Percentiles rank a stretch among this genome's conserved stretches.
phyloP scores from a whole-genome alignment of 2,797 vertebrate species.

The Myotis vivesi region DNA sequence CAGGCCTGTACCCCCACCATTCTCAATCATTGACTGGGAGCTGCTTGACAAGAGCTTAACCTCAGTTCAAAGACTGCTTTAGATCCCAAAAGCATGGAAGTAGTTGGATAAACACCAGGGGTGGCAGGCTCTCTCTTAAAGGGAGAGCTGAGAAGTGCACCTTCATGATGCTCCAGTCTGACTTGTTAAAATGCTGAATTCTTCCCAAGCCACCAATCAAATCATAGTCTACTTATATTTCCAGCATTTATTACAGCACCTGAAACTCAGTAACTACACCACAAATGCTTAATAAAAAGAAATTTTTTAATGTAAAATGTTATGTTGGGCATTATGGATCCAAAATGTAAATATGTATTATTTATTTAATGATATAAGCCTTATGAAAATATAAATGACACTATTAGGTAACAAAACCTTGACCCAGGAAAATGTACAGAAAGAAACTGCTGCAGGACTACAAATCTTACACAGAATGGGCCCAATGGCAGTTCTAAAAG shows the following conservation, averaged over 20 bases:
- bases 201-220: not conserved
- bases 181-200: not conserved
- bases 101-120: not conserved
- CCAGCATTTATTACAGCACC: not conserved
- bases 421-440: not conserved
- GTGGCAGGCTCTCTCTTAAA: not conserved
- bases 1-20: not conserved
- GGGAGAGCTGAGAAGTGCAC: not conserved
- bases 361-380: not conserved
- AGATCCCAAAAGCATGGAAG: not conserved
- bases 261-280: not conserved
- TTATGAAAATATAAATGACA: slow-evolving; percentile 10
- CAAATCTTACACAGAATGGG: not conserved
- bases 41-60: not conserved
- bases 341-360: not conserved
- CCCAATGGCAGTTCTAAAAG: not conserved
- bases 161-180: not conserved
- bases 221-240: not conserved
- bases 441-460: not conserved
- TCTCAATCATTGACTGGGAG: not conserved
- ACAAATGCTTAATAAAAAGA: not conserved
- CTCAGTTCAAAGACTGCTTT: not conserved
- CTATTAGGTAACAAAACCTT: not conserved
- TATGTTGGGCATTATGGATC: not conserved
- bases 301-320: not conserved